Base-by-base conservation (phyloP, 2,113 vertebrate genomes). In the Dicentrarchus labrax region DNA sequence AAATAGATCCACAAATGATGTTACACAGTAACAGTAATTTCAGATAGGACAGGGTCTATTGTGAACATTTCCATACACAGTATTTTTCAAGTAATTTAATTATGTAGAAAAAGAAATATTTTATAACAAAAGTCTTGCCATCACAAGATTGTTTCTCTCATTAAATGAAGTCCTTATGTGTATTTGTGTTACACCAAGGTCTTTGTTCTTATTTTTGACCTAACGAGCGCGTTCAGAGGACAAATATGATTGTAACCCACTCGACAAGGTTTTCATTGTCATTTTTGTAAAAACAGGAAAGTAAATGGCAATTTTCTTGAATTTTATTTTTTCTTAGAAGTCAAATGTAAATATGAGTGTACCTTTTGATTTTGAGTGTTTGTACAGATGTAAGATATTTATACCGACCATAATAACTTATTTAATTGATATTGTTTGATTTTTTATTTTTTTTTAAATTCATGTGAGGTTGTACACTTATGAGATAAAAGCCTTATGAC, bases 371-470 rank as follows among this genome's bases (percentile, higher is more conserved):
- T 78, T 21, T 62, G 11, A 41, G 45, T 72, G 38, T 89, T 88
- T 90, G 65, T 91, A 82, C 51, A 77, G 7, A 78, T 89, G 66
- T 79, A 81, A 61, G 4, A 84, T 89, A 89, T 92, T 92, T 93
- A 88, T 89, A 82, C 51, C 5, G 10, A 66, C 21, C n/a, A 39
- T 72, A 13, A 17, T 87, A 83, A 83, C 0, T 78, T 87, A 92
- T 91, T 89, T 30, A 30, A 30, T 30, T 86, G 22, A 75, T 78
- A 48, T 30, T 39, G 13, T 82, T 41, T 89, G 30, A 50, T 69
- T n/a, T n/a, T 30, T 30, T 2, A 3, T 30, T 69, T 86, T 56
- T 90, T 68, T 87, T 86, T 43, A 47, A 77, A 80, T 30, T 30
- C 30, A 30, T 30, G 65, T 86, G 51, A 69, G 57, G 38, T 77